Conservation (phyloP, 2,113 vertebrate genomes). For the Oenanthe oenanthe region DNA sequence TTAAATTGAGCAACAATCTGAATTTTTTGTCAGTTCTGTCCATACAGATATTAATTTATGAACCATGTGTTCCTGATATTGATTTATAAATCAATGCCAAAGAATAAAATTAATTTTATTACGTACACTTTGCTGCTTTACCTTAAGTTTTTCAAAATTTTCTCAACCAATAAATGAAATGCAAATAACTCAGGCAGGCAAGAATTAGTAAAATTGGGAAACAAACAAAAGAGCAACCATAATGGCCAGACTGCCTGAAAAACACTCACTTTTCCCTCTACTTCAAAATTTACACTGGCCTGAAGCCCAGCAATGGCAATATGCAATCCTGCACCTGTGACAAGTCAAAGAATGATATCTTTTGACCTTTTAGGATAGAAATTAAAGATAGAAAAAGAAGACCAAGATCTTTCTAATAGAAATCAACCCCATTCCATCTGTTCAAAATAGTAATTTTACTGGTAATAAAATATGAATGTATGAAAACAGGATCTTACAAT, state of each 20-base stretch:
- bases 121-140: not conserved
- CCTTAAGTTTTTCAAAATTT: not conserved
- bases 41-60: not conserved
- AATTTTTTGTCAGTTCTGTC: not conserved
- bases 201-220: constrained; percentile 5
- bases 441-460: not conserved
- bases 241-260: not conserved
- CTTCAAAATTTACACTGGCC: constrained; percentile 37
- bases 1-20: not conserved
- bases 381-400: not conserved
- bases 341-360: not conserved
- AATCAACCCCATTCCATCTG: not conserved
- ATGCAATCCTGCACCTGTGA: not conserved
- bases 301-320: constrained; percentile 43
- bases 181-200: not conserved
- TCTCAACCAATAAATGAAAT: not conserved
- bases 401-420: not conserved
- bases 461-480: not conserved
- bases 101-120: not conserved
- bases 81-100: not conserved
- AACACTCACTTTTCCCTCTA: not conserved
- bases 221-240: not conserved
- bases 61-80: not conserved
- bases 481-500: fast-evolving
- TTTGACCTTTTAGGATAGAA: not conserved